A percentile compares a stretch with the other conserved stretches of the same genome.
Conservation (phyloP, 1,140 invertebrate genomes). For the Drosophila tristis region DNA sequence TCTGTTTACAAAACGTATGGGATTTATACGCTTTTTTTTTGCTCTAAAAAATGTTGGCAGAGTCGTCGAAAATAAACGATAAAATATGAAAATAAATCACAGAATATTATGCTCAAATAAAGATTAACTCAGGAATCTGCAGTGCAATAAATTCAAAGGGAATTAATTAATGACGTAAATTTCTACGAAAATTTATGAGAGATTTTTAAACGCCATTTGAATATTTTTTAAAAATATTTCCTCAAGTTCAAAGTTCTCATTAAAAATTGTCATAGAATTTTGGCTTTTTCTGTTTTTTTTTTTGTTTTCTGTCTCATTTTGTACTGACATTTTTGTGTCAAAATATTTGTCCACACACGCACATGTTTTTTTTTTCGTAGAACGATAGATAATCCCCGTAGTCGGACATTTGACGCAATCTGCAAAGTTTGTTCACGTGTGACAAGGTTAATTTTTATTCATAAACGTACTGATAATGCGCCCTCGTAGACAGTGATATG, state of each 20-base stretch:
- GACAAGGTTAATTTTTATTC: constrained; percentile 61
- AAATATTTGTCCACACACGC: constrained; percentile 55
- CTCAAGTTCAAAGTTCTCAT: constrained; percentile 14
- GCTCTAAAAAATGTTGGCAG: background rate
- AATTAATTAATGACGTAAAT: background rate
- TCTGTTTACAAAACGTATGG: constrained; percentile 65
- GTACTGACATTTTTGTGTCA: constrained; percentile 33
- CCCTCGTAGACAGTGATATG: constrained; percentile 10
- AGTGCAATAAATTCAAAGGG: no score
- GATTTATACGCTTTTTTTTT: constrained; percentile 12
- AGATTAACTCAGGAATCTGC: no score
- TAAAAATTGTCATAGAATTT: constrained; percentile 10
- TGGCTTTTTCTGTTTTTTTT: constrained; percentile 1
- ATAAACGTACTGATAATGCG: constrained; percentile 48
- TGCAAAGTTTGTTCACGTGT: constrained; percentile 72
- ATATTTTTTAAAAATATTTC: no score
- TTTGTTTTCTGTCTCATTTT: constrained; percentile 19
- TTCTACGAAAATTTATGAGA: background rate
- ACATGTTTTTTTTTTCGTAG: no score
- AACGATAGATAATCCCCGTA: constrained; percentile 36
- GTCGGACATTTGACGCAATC: constrained; percentile 69
- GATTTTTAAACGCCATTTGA: background rate
- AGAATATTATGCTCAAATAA: no score
- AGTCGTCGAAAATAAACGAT: constrained; percentile 1
- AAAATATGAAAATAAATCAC: no score